phyloP scores from a whole-genome alignment of 2,113 vertebrate species.

The Neogale vison region DNA sequence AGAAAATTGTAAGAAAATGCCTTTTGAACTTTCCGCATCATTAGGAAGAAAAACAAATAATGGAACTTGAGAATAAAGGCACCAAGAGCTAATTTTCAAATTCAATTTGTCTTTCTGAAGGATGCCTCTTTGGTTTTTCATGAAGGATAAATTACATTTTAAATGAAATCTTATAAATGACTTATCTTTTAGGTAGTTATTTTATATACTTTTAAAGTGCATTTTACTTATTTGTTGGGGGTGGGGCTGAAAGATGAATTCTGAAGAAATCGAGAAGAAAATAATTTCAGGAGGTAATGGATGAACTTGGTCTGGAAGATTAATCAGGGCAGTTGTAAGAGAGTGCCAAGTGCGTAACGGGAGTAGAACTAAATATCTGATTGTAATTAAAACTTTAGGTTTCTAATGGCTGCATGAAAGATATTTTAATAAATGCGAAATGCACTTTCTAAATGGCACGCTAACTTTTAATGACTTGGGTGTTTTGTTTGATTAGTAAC shows the following conservation, averaged over 20 bases:
- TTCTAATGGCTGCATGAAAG: slow-evolving; percentile 91
- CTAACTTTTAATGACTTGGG: slow-evolving; percentile 93
- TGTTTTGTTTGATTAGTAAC: slow-evolving; percentile 93
- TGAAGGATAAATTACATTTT: slow-evolving; percentile 85
- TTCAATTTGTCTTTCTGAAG: slow-evolving; percentile 83
- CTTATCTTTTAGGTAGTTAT: slow-evolving; percentile 84
- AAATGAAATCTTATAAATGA: slow-evolving; percentile 86
- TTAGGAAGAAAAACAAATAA: slow-evolving; percentile 77
- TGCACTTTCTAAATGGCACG: slow-evolving; percentile 91
- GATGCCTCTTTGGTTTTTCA: slow-evolving; percentile 81
- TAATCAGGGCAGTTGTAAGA: slow-evolving; percentile 88
- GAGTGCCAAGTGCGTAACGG: slow-evolving; percentile 86
- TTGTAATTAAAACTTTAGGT: slow-evolving; percentile 92
- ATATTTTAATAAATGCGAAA: slow-evolving; percentile 93
- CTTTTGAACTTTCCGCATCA: slow-evolving; percentile 10
- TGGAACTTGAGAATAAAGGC: slow-evolving; percentile 83
- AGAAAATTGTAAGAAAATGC: slow-evolving; percentile 60
- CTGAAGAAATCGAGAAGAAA: slow-evolving; percentile 88
- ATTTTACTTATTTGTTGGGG: slow-evolving; percentile 83
- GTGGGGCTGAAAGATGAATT: slow-evolving; percentile 84
- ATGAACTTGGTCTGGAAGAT: slow-evolving; percentile 89
- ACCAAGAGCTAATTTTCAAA: slow-evolving; percentile 82
- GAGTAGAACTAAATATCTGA: slow-evolving; percentile 91
- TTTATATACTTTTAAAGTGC: slow-evolving; percentile 83
- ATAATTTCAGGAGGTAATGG: slow-evolving; percentile 90